Evolutionary conservation across 2,888 invertebrate genomes (phyloP).

Genomic region (Trichogramma evanescens): DNA sequence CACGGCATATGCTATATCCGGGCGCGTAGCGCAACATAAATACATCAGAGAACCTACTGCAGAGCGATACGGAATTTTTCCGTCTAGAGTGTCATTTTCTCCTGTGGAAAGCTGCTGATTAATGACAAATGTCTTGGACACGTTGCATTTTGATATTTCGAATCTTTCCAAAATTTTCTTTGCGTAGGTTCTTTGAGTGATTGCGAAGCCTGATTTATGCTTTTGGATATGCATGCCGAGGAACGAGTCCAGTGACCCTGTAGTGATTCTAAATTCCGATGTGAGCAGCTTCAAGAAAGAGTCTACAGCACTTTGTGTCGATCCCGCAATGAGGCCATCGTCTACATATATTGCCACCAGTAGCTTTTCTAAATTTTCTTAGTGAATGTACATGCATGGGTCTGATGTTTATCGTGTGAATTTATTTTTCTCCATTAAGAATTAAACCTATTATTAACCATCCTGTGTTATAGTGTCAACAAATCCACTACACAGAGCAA

Average conservation of each 20-base stretch:
- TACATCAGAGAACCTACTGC: slow-evolving; percentile 17
- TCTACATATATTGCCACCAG: slow-evolving; percentile 8
- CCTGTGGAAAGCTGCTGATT: slow-evolving; percentile 6
- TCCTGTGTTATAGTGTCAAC: neutral
- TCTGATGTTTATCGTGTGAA: slow-evolving; percentile 21
- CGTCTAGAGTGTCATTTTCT: slow-evolving; percentile 9
- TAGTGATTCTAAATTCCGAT: no score
- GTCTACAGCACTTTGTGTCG: no score
- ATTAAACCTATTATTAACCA: neutral
- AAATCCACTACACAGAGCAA: neutral
- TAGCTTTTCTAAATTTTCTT: slow-evolving; percentile 5
- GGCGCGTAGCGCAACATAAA: slow-evolving; percentile 25
- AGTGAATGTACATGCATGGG: slow-evolving; percentile 17
- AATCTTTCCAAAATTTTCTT: slow-evolving; percentile 8
- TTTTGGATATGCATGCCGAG: no score
- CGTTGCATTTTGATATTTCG: slow-evolving; percentile 19
- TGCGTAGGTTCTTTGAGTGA: slow-evolving; percentile 22
- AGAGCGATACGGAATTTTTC: slow-evolving; percentile 16
- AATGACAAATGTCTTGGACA: slow-evolving; percentile 20
- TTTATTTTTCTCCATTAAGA: slow-evolving; percentile 24
- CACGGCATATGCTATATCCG: slow-evolving; percentile 22
- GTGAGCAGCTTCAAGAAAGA: no score
- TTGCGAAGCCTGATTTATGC: slow-evolving; percentile 16
- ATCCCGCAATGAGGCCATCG: no score
- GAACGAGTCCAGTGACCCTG: no score